Evolutionary conservation across 1,140 invertebrate genomes (phyloP).

Genomic region (Semibalanus balanoides): DNA sequence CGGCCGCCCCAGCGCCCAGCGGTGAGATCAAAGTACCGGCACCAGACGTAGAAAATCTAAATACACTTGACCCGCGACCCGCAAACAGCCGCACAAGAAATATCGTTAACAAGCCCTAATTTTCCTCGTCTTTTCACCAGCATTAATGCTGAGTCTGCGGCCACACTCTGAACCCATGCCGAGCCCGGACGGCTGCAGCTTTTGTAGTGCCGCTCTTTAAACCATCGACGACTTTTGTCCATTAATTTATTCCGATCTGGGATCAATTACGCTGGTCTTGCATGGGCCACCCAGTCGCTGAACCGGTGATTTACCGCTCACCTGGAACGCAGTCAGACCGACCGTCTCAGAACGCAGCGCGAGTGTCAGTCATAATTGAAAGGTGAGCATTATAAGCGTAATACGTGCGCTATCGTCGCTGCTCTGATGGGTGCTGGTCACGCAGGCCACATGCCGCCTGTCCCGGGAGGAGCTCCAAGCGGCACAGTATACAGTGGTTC

Average conservation of each 20-base stretch:
- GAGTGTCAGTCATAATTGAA: not conserved
- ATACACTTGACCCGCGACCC: not conserved
- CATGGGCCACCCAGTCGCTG: not conserved
- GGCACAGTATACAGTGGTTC: no score
- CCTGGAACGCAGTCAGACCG: not conserved
- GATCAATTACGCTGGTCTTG: not conserved
- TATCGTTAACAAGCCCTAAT: constrained; percentile 2
- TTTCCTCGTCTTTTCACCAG: not conserved
- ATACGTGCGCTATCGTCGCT: not conserved
- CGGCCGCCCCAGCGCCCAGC: not conserved
- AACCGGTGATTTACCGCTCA: not conserved
- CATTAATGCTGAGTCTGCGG: not conserved
- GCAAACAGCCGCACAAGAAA: not conserved
- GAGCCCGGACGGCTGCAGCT: not conserved
- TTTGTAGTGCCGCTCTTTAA: not conserved
- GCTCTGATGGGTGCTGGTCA: not conserved
- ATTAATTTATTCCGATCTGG: not conserved
- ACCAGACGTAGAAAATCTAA: not conserved
- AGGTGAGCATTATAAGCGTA: not conserved
- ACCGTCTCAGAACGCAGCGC: no score
- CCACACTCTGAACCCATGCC: no score
- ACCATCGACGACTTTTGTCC: not conserved
- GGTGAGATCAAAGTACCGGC: not conserved
- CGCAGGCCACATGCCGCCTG: not conserved
- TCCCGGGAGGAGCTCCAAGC: no score